phyloP scores from a whole-genome alignment of 2,113 vertebrate species.

The Cisticola juncidis region DNA sequence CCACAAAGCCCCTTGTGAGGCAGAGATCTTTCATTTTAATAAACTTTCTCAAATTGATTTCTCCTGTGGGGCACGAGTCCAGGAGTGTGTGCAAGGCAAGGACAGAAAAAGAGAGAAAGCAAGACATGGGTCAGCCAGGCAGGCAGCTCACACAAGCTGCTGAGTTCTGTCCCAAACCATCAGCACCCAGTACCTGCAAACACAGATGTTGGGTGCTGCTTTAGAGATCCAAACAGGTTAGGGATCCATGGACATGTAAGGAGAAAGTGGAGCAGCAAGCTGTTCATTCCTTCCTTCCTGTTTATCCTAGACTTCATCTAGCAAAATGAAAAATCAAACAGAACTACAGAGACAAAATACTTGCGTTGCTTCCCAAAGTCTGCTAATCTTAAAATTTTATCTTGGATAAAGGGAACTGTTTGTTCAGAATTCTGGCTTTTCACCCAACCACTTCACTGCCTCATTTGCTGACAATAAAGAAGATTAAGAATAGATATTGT shows the following conservation, averaged over 20 bases:
- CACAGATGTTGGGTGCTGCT: not conserved
- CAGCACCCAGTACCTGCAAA: not conserved
- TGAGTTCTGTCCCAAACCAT: not conserved
- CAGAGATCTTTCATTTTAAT: not conserved
- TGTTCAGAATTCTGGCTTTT: not conserved
- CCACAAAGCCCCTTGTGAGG: not conserved
- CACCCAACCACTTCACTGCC: not conserved
- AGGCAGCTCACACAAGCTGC: not conserved
- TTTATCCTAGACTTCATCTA: not conserved
- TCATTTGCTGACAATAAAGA: not conserved
- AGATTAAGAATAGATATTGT: slow-evolving; percentile 20
- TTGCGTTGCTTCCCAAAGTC: not conserved
- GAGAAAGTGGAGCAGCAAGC: not conserved
- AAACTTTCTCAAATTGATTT: not conserved
- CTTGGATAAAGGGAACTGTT: not conserved
- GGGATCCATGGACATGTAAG: not conserved
- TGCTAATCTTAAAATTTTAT: not conserved
- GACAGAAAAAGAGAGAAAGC: not conserved
- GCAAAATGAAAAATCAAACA: not conserved
- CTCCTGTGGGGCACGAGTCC: not conserved
- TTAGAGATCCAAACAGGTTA: not conserved
- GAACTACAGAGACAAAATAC: not conserved
- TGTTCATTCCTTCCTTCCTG: not conserved
- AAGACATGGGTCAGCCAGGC: not conserved
- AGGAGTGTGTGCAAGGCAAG: not conserved